Evolutionary conservation across 2,113 vertebrate species (phyloP), one percentile per base, ranked within the genome.

Genomic region (Amazona guildingii): DNA sequence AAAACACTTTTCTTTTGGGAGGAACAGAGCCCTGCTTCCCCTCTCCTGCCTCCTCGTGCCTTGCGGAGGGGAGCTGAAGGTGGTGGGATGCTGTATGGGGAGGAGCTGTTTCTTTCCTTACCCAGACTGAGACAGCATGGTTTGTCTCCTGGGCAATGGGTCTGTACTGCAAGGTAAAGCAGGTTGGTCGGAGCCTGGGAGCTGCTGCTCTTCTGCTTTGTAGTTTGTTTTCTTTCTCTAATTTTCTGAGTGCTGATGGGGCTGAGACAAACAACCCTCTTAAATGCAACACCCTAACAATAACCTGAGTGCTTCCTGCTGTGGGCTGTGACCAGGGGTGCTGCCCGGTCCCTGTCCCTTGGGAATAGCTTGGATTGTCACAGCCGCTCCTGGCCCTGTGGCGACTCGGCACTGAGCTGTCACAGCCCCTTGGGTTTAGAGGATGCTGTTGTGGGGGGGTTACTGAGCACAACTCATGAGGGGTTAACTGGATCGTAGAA

Each of bases 91-190:
- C 70, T 83, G 54, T 25, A 83, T 54, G n/a, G 48, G 28, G 41
- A 80, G 70, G 29, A 75, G 4, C 13, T 54, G 11, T 57, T 78
- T 39, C 37, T 88, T 39, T 27, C 46, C 39, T 63, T 55, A 17
- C 9, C 13, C 48, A 52, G 25, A 9, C 19, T 1, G 2, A 41
- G 37, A 13, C 59, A 54, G 48, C 0, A 0, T 28, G 27, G 17
- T 61, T 82, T 95, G 77, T 44, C 43, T 66, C 61, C 70, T 28
- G 15, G 18, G 63, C 64, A 14, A 21, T 2, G 9, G 80, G 17
- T 49, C 18, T 27, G 13, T 17, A 13, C 1, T 70, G 59, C 37
- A 59, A 39, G 59, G 76, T 57, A 37, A 44, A 79, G n/a, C 66
- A 62, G 74, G 52, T 29, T 92, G 68, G 19, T 66, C 11, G 4